Percentiles rank a stretch among this genome's conserved stretches.
phyloP scores from a whole-genome alignment of 1,140 invertebrate species.

The Papilio aristodemus region DNA sequence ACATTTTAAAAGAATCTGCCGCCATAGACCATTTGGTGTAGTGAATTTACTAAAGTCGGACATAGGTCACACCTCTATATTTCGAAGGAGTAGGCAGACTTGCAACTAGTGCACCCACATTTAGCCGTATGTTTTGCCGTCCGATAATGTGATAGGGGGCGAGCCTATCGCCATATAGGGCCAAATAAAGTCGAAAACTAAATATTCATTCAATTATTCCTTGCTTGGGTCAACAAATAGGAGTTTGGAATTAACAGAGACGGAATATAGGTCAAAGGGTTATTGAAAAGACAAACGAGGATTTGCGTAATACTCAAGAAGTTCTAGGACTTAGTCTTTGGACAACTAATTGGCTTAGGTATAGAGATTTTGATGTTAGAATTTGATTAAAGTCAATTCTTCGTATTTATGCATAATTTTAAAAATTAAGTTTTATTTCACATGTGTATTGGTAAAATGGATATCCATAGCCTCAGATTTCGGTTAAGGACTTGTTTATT shows the following conservation, averaged over 20 bases:
- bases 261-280: constrained; percentile 17
- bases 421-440: too few relatives aligned
- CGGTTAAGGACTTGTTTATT: too few relatives aligned
- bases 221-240: neutral
- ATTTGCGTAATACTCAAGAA: constrained; percentile 3
- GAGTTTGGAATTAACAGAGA: neutral
- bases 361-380: neutral
- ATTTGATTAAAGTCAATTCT: neutral
- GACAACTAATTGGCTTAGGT: constrained; percentile 1
- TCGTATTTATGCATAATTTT: neutral
- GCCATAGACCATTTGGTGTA: neutral
- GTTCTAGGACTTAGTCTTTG: constrained; percentile 11
- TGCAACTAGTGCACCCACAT: too few relatives aligned
- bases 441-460: too few relatives aligned
- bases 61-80: too few relatives aligned
- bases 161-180: too few relatives aligned
- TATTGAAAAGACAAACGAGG: constrained; percentile 17
- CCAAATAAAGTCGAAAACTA: neutral
- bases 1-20: neutral
- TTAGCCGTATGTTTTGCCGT: too few relatives aligned
- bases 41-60: too few relatives aligned
- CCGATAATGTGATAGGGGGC: too few relatives aligned
- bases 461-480: too few relatives aligned
- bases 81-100: too few relatives aligned
- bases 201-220: constrained; percentile 9